These are phyloP conservation scores for Egretta garzetta DNA, from an alignment of 2,113 vertebrate genomes.

Conservation along the genomic window DNA sequence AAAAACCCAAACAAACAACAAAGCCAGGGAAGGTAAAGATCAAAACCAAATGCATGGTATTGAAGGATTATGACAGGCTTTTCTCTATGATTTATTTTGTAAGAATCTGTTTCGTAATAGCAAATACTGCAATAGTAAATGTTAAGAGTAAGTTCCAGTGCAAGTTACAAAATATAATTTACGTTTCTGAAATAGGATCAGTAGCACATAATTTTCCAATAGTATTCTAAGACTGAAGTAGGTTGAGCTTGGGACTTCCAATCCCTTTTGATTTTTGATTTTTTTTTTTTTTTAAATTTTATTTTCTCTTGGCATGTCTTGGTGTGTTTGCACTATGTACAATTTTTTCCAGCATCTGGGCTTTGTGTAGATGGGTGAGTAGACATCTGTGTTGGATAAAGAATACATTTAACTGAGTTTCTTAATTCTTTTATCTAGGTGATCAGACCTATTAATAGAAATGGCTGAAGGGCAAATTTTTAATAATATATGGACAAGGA, in stretches of 20 bases:
- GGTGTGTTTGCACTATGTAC: too few species aligned
- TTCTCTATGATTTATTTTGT: background rate
- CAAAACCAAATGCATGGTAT: background rate
- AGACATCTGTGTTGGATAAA: background rate
- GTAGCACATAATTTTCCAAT: background rate
- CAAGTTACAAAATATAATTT: background rate
- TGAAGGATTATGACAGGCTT: background rate
- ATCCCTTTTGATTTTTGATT: background rate
- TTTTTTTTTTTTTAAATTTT: too few species aligned
- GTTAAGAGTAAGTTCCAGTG: background rate
- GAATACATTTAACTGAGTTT: background rate
- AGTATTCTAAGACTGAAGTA: background rate
- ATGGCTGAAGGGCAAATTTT: background rate
- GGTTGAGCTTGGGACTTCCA: background rate
- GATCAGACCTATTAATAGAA: background rate
- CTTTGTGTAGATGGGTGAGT: background rate
- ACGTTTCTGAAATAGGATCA: background rate
- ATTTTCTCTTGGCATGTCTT: too few species aligned
- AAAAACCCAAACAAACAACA: too few species aligned
- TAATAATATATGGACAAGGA: background rate
- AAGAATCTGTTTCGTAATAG: background rate
- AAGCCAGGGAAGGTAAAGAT: background rate
- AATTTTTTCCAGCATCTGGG: background rate
- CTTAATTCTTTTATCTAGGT: background rate
- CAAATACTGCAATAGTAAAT: background rate